These are phyloP conservation scores for Blastomussa wellsi DNA, from an alignment of 92 coral and sea anemone species.

Conservation along the genomic window DNA sequence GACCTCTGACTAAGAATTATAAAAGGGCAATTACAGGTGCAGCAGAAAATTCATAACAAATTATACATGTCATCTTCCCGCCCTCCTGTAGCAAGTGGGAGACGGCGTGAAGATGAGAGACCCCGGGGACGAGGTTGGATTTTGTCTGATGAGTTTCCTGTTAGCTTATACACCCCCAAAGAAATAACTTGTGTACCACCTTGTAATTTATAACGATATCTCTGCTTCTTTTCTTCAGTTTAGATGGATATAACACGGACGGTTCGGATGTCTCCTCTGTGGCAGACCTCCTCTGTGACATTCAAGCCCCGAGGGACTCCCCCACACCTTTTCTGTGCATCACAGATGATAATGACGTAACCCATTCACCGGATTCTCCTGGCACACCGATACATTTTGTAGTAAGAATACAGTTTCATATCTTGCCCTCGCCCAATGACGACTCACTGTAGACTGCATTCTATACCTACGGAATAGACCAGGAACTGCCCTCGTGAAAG, in stretches of 20 bases:
- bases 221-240: background rate
- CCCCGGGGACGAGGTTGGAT: too few species aligned
- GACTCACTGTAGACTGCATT: background rate
- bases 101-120: too few species aligned
- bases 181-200: too few species aligned
- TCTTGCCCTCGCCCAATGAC: background rate
- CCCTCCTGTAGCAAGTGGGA: too few species aligned
- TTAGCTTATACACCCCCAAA: too few species aligned
- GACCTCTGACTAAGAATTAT: background rate
- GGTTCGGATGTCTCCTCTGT: constrained; percentile 22
- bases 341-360: constrained; percentile 62
- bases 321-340: constrained; percentile 58
- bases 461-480: too few species aligned
- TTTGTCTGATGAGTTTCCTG: too few species aligned
- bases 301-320: constrained; percentile 25
- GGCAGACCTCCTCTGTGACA: background rate
- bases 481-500: too few species aligned
- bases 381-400: constrained; percentile 30
- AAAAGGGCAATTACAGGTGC: too few species aligned
- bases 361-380: constrained; percentile 22
- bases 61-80: too few species aligned
- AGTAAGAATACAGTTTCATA: constrained; percentile 6
- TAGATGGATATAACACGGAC: constrained; percentile 17
- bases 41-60: too few species aligned
- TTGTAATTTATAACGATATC: background rate